Base-by-base conservation (phyloP, 2,113 vertebrate genomes). In the Ceyx cyanopectus region DNA sequence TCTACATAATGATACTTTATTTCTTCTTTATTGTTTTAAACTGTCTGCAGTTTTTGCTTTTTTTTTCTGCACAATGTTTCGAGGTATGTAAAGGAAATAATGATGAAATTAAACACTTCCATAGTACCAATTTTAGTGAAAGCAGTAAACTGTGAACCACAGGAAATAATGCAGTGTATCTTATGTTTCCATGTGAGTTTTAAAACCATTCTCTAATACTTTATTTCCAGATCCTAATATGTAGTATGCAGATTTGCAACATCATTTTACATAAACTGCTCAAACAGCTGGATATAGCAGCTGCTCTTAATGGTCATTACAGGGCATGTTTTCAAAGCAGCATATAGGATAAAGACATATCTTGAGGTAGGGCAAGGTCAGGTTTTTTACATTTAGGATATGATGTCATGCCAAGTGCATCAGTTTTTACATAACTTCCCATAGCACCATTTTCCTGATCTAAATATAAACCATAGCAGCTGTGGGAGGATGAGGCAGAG, bases 221-320 rank as follows among this genome's bases (percentile, higher is more conserved):
- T 68, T 21, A 88, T 82, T 78, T 63, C 26, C 53, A 72, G 37
- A 40, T 34, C 84, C 41, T 87, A 77, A 93, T 95, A 74, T n/a
- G 8, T 19, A 43, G 5, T 34, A 54, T 41, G 54, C n/a, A 72
- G 43, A 89, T 85, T 8, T 69, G 66, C 34, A 75, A 3, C 26
- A 16, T 57, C 45, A 58, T 81, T 76, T 80, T 66, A 61, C n/a
- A 57, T 66, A 90, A 22, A 46, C 45, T 93, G 43, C 24, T 88
- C 32, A 81, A 43, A 56, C 68, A 96, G 63, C 72, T 96, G 89
- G 37, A 40, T 87, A 32, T 27, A 63, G 32, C 58, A 87, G 58
- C 57, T 88, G 54, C 20, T 16, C 23, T 77, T 50, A 34, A 34
- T 20, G 13, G 45, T 85, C 74, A 72, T 92, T 85, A 69, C 72